Evolutionary conservation across 1,140 invertebrate genomes (phyloP).

Genomic region (Drosophila lacteicornis): DNA sequence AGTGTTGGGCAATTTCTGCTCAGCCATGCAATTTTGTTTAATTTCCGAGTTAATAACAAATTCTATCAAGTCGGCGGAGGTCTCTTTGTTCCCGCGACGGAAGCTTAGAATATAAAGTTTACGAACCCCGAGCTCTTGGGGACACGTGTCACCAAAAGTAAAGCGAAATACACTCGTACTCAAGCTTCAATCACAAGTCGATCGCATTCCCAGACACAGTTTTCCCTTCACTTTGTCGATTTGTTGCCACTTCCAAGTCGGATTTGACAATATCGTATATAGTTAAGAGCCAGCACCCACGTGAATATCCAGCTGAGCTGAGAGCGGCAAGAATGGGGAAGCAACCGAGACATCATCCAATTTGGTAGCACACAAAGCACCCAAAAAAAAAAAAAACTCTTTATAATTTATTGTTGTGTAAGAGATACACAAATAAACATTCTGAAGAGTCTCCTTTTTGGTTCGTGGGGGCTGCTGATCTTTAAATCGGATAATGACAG

Average conservation of each 20-base stretch:
- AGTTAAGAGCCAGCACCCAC: conserved; percentile 42
- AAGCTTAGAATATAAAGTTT: conserved; percentile 19
- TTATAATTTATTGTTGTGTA: conserved; percentile 57
- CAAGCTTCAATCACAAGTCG: conserved; percentile 33
- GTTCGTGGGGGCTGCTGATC: conserved; percentile 53
- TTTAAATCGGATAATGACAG: conserved; percentile 56
- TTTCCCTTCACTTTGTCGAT: conserved; percentile 69
- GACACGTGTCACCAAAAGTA: conserved; percentile 41
- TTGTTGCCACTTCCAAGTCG: conserved; percentile 43
- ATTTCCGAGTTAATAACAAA: conserved; percentile 42
- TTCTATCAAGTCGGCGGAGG: conserved; percentile 24
- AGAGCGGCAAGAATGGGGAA: conserved; percentile 60
- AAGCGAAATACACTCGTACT: conserved; percentile 19
- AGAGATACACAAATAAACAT: conserved; percentile 76
- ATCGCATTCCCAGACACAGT: conserved; percentile 63
- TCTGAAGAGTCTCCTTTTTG: conserved; percentile 63
- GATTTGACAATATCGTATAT: conserved; percentile 53
- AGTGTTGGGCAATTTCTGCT: conserved; percentile 67
- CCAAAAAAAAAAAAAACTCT: conserved; percentile 18
- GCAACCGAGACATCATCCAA: conserved; percentile 53
- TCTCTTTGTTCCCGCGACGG: conserved; percentile 20
- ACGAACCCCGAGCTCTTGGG: conserved; percentile 8
- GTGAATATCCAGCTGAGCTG: conserved; percentile 22
- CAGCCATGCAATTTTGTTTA: conserved; percentile 51
- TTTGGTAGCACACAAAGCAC: conserved; percentile 44